These are phyloP conservation scores for Hydrotaea diabolus DNA, from an alignment of 2,888 invertebrate genomes.

Conservation along the genomic window DNA sequence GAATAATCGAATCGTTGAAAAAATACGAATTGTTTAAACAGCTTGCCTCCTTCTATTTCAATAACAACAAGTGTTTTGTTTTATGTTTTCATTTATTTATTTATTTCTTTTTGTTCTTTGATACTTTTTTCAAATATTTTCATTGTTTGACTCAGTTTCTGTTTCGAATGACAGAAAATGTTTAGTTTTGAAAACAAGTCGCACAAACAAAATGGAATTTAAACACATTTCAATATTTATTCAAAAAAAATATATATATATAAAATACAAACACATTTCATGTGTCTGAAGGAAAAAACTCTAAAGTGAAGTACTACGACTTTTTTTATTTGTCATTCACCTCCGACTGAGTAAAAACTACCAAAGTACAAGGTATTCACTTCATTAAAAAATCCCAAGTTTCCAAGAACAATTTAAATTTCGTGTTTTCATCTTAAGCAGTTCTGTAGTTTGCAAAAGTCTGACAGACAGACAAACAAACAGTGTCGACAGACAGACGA, in stretches of 20 bases:
- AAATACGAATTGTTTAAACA: constrained; percentile 2
- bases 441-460: neutral
- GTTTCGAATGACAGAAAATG: neutral
- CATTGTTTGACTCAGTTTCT: neutral
- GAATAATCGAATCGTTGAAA: neutral
- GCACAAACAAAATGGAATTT: neutral
- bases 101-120: neutral
- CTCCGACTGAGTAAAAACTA: neutral
- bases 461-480: neutral
- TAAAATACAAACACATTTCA: no score
- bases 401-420: constrained; percentile 15
- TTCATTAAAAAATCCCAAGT: neutral
- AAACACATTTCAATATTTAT: neutral
- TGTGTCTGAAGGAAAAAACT: neutral
- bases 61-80: constrained; percentile 14
- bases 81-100: no score
- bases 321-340: neutral
- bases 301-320: no score
- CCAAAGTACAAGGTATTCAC: neutral
- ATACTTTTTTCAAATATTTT: neutral
- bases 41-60: neutral
- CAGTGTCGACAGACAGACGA: neutral
- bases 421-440: constrained; percentile 5
- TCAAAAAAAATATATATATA: neutral
- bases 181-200: neutral